phyloP scores from a whole-genome alignment of 2,113 vertebrate species.

The Cyrtonyx montezumae region DNA sequence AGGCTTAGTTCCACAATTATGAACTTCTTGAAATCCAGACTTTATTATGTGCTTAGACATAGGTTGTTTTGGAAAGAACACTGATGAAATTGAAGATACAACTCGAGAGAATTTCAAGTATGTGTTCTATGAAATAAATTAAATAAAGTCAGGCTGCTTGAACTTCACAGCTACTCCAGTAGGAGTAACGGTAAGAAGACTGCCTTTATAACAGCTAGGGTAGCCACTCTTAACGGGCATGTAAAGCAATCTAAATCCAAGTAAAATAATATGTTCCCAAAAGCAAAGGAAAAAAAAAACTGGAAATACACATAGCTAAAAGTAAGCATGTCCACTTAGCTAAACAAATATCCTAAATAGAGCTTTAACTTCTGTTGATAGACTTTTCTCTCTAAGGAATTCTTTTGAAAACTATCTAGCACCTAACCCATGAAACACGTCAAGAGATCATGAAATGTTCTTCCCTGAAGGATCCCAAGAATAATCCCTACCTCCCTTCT shows the following conservation, averaged over 20 bases:
- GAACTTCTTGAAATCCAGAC: not conserved
- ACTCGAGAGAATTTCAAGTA: not conserved
- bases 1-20: not conserved
- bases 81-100: not conserved
- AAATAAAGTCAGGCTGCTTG: not conserved
- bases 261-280: not conserved
- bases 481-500: not conserved
- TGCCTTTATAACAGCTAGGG: not conserved
- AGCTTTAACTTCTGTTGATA: not conserved
- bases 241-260: not conserved
- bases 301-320: not conserved
- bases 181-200: not conserved
- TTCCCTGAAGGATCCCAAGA: not conserved
- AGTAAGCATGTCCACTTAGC: not conserved
- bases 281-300: not conserved
- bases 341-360: not conserved
- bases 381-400: not conserved
- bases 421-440: not conserved
- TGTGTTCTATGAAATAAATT: not conserved
- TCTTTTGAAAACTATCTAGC: not conserved
- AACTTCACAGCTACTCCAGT: not conserved
- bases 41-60: not conserved
- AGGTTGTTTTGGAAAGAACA: not conserved
- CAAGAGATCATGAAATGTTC: not conserved
- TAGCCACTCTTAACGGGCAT: not conserved